Base-by-base conservation (phyloP, 2,888 invertebrate genomes). In the Caenorhabditis uteleia region DNA sequence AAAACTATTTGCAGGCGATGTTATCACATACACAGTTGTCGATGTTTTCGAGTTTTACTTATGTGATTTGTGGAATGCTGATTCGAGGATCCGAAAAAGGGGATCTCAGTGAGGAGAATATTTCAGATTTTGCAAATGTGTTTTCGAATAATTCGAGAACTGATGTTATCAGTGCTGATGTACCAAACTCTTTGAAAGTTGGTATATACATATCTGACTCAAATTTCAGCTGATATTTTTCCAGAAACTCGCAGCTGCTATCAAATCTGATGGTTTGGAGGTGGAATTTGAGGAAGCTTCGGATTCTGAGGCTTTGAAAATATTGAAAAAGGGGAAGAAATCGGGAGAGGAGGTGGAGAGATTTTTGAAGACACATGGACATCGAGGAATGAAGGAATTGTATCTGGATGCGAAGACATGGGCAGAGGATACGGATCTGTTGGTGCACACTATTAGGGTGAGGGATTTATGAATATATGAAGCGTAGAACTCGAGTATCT, bases 101-200 rank as follows among this genome's bases (percentile, higher is more conserved):
- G 12, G 89, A 88, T 33, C 88, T 90, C 77, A 88, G 87, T 1
- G 83, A 85, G 0, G 89, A 89, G 16, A 88, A 89, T 68, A 89
- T 89, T 74, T 87, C 88, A 33, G 91, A 91, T 83, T 88, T 91
- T 42, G 88, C 89, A 0, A 78, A 87, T 25, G 83, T 92, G 21
- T 85, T 91, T 33, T 88, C 89, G 12, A 68, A 71, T 31, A 88
- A 89, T 0, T 89, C 89, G 72, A 84, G 68, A 21, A 42, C 84
- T 0, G 88, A 89, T 65, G 89, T 90, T 0, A 86, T 90, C 47
- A 91, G 91, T 18, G 91, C 90, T 0, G 90, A 91, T 80, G 88
- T 92, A 8, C 90, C 90, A 0, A 83, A 85, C 16, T 85, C 86
- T 0, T 74, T 89, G 44, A 82, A 84, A 78, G 83, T 83, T 39